These are phyloP conservation scores for Anorthoa munda DNA, from an alignment of 2,888 invertebrate genomes.

Conservation along the genomic window DNA sequence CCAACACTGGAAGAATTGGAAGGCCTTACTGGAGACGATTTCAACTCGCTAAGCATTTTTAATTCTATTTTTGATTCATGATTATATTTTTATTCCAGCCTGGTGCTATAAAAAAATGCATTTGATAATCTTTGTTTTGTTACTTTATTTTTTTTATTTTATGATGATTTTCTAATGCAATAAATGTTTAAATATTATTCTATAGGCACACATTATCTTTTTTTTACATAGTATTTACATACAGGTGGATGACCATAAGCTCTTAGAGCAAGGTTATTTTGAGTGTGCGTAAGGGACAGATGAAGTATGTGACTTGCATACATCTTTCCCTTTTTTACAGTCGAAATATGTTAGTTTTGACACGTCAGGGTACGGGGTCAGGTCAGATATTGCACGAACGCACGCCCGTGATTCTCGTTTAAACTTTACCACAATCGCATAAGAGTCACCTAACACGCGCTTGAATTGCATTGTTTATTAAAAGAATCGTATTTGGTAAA, in stretches of 20 bases:
- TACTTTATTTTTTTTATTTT: constrained; percentile 26
- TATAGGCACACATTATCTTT: neutral
- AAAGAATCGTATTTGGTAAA: too few species aligned
- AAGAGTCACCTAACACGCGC: neutral
- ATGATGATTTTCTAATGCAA: constrained; percentile 46
- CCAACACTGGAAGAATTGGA: constrained; percentile 65
- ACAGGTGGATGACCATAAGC: too few species aligned
- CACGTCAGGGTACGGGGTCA: too few species aligned
- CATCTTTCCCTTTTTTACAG: too few species aligned
- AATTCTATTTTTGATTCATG: constrained; percentile 34
- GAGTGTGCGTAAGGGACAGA: too few species aligned
- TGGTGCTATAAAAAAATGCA: constrained; percentile 27
- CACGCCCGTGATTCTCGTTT: neutral
- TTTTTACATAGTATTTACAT: neutral
- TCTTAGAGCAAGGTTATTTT: too few species aligned
- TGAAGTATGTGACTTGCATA: too few species aligned
- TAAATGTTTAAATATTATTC: constrained; percentile 44
- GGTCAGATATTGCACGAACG: neutral
- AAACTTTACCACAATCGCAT: neutral
- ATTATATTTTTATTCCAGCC: constrained; percentile 32
- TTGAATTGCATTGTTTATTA: neutral
- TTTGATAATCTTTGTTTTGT: constrained; percentile 21
- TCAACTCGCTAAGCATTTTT: constrained; percentile 66
- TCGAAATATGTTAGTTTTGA: too few species aligned
- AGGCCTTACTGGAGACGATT: constrained; percentile 67